Evolutionary conservation across 2,113 vertebrate species (phyloP).

Genomic region (Taurulus bubalis): DNA sequence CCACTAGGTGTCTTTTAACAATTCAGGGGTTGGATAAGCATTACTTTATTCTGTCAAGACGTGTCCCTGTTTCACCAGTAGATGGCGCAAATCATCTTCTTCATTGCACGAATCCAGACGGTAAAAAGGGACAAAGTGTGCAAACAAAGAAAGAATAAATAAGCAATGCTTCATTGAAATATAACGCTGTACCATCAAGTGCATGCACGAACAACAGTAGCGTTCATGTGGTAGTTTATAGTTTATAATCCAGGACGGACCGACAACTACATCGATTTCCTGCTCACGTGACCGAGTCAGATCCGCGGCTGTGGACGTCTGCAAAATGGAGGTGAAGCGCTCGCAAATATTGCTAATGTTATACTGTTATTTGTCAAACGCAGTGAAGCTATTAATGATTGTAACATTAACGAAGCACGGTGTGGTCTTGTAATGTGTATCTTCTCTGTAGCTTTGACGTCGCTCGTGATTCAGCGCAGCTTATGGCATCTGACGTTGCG

Average conservation of each 20-base stretch:
- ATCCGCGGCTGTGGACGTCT: constrained; percentile 12
- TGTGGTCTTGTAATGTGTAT: fast-evolving
- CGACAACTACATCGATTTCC: background rate
- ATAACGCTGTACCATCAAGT: fast-evolving
- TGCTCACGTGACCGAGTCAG: constrained; percentile 59
- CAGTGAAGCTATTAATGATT: fast-evolving
- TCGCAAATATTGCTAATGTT: constrained; percentile 5
- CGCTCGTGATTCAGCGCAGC: background rate
- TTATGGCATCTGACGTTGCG: background rate
- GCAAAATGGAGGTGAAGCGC: constrained; percentile 79
- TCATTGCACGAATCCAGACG: background rate
- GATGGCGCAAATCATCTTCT: constrained; percentile 51
- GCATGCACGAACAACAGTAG: background rate
- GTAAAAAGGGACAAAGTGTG: background rate
- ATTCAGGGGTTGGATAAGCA: background rate
- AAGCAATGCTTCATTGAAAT: background rate
- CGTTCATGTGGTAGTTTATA: background rate
- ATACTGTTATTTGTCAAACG: background rate
- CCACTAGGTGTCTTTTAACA: background rate
- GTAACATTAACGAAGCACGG: background rate
- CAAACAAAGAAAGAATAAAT: background rate
- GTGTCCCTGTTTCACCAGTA: constrained; percentile 33
- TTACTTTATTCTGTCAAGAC: background rate
- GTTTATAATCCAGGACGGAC: background rate
- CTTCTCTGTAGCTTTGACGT: background rate